Conservation (phyloP, 2,113 vertebrate genomes). For the Clinocottus analis region DNA sequence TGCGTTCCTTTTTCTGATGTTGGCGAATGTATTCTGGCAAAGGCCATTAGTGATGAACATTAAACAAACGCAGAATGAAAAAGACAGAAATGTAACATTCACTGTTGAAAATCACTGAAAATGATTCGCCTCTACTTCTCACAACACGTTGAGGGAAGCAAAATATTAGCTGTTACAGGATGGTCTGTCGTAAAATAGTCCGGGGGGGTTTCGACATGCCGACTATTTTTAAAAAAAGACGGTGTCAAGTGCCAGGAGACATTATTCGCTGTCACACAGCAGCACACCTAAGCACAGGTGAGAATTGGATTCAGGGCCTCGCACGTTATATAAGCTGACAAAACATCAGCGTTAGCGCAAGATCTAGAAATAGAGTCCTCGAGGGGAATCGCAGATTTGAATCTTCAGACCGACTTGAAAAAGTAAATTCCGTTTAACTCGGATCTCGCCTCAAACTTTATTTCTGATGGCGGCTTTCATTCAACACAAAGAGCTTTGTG, state of each 20-base stretch:
- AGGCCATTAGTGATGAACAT: no score
- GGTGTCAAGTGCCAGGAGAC: background rate
- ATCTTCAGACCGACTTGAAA: background rate
- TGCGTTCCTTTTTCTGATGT: no score
- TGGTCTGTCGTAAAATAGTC: no score
- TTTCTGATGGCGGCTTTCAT: background rate
- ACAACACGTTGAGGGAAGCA: no score
- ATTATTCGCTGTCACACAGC: background rate
- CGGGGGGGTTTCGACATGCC: no score
- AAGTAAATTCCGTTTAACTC: background rate
- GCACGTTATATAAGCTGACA: slow-evolving; percentile 28
- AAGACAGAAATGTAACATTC: no score
- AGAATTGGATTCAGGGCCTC: slow-evolving; percentile 2
- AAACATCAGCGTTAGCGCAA: slow-evolving; percentile 3
- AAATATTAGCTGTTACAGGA: no score
- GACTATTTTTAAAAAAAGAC: background rate
- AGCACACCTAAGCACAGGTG: background rate
- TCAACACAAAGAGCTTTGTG: no score
- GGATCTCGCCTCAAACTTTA: background rate
- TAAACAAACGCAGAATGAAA: no score
- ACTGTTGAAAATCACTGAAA: no score
- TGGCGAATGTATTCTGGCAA: no score
- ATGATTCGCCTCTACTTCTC: no score
- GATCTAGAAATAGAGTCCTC: background rate
- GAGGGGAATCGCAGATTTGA: background rate